Base-by-base conservation (phyloP, 2,888 invertebrate genomes). In the Chaetogeoica ovagalla region DNA sequence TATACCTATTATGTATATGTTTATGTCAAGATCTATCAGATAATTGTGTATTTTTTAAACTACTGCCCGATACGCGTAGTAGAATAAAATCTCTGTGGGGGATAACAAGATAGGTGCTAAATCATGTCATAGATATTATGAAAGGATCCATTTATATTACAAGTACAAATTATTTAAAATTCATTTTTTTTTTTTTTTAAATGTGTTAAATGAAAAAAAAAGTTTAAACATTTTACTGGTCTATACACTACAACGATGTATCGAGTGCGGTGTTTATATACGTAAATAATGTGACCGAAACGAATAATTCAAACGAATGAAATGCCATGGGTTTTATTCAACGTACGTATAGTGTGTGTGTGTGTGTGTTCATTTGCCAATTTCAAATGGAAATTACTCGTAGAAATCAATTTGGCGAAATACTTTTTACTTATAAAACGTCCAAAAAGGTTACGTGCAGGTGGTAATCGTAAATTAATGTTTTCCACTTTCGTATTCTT, bases 21-120 rank as follows among this genome's bases (percentile, higher is more conserved):
- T 68, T 76, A 13, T 48, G 75, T 76, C 75, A 76, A 19, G 15
- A 15, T 48, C 2, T 68, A 76, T 76, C 75, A 68, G 75, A 76
- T 59, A 68, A 59, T 57, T 23, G 23, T 48, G 30, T 66, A 48
- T 68, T 30, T 57, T 75, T n/a, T 43, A 39, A n/a, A 48, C 23
- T 48, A 59, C 19, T 23, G n/a, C 43, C 59, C 23, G 15, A 4
- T 68, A 48, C 30, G 4, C 4, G 30, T 69, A 66, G 66, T 57
- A 23, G 30, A 59, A 76, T 15, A 30, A 30, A 59, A 9, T 43
- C 75, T 23, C 75, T 30, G 43, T 59, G 68, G 75, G 75, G 68
- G 75, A 76, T 57, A 66, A 59, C n/a, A 4, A 13, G 19, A 59
- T 59, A 43, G 21, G 39, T 59, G 68, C 66, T 68, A 48, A 59